phyloP scores from a whole-genome alignment of 2,797 vertebrate species.

The Emys orbicularis region DNA sequence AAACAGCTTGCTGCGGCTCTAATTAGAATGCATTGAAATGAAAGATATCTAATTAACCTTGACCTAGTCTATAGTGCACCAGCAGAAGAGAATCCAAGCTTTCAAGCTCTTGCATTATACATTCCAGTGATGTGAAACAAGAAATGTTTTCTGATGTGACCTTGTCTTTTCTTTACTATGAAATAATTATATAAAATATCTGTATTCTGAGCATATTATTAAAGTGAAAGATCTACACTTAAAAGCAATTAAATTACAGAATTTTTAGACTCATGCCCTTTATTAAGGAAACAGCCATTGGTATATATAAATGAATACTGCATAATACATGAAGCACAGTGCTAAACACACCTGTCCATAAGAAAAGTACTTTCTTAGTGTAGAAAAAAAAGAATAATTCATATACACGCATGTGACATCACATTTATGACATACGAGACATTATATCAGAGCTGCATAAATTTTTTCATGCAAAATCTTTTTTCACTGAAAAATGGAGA shows the following conservation, averaged over 20 bases:
- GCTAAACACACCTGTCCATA: not conserved
- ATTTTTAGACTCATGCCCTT: not conserved
- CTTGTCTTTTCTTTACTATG: not conserved
- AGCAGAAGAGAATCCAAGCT: not conserved
- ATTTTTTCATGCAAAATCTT: not conserved
- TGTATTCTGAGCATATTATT: not conserved
- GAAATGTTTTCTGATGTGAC: slow-evolving; percentile 1
- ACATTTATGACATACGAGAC: not conserved
- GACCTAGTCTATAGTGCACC: slow-evolving; percentile 10
- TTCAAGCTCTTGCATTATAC: slow-evolving; percentile 13
- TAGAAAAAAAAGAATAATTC: not conserved
- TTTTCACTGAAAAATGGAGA: not conserved
- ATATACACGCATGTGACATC: not conserved
- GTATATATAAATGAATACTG: not conserved
- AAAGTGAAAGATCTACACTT: slow-evolving; percentile 16
- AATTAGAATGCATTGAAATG: slow-evolving; percentile 33
- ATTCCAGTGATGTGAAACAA: slow-evolving; percentile 7
- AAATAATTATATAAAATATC: slow-evolving; percentile 11
- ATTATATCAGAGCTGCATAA: not conserved
- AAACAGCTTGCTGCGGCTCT: not conserved
- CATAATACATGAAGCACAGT: not conserved
- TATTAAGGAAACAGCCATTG: slow-evolving; percentile 2
- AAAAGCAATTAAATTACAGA: not conserved
- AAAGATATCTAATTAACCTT: slow-evolving; percentile 49
- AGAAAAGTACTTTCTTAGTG: not conserved